A percentile compares a stretch with the other conserved stretches of the same genome.
These are phyloP conservation scores for Carassius auratus DNA, from an alignment of 2,113 vertebrate species.

Conservation along the genomic window DNA sequence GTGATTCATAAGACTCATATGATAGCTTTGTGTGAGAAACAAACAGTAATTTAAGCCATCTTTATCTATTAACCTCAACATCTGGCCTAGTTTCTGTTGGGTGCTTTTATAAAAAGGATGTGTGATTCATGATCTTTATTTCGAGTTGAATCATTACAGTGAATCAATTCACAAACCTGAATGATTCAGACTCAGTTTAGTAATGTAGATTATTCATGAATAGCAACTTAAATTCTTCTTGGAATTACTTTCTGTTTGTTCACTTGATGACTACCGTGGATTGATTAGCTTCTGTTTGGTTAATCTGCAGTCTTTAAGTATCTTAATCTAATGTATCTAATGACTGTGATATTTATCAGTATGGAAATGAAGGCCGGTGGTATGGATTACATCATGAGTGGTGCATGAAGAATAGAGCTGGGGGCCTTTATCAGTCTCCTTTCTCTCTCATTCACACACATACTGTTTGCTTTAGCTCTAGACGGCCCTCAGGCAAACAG, in stretches of 20 bases:
- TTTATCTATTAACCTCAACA: not conserved
- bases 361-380: not conserved
- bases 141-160: not conserved
- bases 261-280: not conserved
- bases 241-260: not conserved
- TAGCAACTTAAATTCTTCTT: no score
- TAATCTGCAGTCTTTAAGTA: not conserved
- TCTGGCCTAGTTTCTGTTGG: not conserved
- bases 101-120: not conserved
- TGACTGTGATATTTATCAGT: not conserved
- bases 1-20: not conserved
- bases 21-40: not conserved
- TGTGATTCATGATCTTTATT: not conserved
- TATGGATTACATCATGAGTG: not conserved
- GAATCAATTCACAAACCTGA: not conserved
- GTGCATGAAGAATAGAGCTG: not conserved
- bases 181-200: not conserved
- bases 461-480: constrained; percentile 13
- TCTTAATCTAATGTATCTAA: not conserved
- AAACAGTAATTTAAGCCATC: not conserved
- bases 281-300: not conserved
- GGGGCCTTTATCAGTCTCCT: constrained; percentile 4
- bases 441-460: not conserved
- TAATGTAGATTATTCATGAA: not conserved
- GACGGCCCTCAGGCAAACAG: constrained; percentile 19